Evolutionary conservation across 2,888 invertebrate genomes (phyloP), one percentile per base, ranked within the genome.

Genomic region (Orchestes rusci): DNA sequence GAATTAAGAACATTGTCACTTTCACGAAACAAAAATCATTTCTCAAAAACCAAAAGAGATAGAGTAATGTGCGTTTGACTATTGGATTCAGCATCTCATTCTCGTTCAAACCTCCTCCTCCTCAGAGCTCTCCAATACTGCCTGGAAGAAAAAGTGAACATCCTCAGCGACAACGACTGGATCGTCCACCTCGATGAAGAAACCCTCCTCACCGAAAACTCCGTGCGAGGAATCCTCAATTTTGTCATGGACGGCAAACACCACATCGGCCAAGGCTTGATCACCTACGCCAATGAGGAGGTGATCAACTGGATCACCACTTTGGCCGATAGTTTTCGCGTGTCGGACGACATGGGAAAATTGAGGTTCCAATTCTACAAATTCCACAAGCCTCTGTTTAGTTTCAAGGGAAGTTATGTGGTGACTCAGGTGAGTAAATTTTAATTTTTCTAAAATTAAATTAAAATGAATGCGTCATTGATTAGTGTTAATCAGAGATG

Each of bases 331-430:
- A 92, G 91, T 62, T 95, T 89, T 68, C 79, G 96, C 53, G 95
- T 96, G 1, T 88, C 94, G 16, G 95, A 96, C 70, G 96, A 96
- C 62, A 93, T 96, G 94, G 96, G 96, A 44, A 96, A 96, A 70
- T 71, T 96, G 42, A 77, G 93, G 58, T 75, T 92, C 53, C 95
- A 95, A 67, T 93, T 96, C 64, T 84, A 84, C 59, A 73, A 89
- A 68, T 94, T 96, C 67, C 93, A 95, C 66, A 90, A 88, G 65
- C 95, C 96, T 13, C 73, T 94, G 43, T 94, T 96, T 69, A 93
- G 94, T 67, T 95, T 95, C 94, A 96, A 96, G 71, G 96, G 96
- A 49, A 95, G 95, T 31, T 96, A 88, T 70, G 95, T 96, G 53
- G 94, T 96, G 7, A 93, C 94, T 52, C 92, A 93, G 82, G 91